These are phyloP conservation scores for Acrocyrtus sp. DNA, from an alignment of 2,888 invertebrate genomes.

Conservation along the genomic window DNA sequence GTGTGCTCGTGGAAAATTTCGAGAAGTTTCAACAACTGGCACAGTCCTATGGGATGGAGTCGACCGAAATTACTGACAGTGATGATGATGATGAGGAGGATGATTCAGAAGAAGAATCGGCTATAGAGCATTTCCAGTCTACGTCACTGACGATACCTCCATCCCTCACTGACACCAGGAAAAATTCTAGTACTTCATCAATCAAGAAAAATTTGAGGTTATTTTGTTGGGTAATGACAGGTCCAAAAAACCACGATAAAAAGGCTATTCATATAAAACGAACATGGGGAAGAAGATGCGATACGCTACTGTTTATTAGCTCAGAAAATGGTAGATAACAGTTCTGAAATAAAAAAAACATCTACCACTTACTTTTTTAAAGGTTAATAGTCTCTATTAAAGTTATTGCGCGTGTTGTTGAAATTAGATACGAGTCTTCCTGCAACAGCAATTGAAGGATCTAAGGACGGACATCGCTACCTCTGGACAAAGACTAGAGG, in stretches of 20 bases:
- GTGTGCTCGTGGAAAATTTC: no score
- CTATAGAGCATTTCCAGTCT: no score
- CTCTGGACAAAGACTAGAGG: constrained; percentile 94
- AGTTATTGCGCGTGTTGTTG: neutral
- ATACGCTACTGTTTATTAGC: constrained; percentile 87
- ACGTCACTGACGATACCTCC: no score
- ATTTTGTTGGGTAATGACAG: constrained; percentile 97
- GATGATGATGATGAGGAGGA: no score
- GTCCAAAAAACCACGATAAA: constrained; percentile 85
- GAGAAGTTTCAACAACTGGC: no score
- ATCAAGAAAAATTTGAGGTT: constrained; percentile 69
- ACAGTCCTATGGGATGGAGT: no score
- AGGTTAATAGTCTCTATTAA: no score
- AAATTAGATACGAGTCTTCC: constrained; percentile 77
- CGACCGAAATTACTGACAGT: no score
- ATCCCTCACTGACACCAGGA: neutral
- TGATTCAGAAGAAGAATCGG: no score
- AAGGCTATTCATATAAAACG: constrained; percentile 93
- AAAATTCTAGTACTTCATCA: neutral
- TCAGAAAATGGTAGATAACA: constrained; percentile 73
- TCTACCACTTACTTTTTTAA: no score
- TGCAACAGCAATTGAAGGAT: constrained; percentile 81
- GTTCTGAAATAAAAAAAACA: no score
- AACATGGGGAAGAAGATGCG: constrained; percentile 95
- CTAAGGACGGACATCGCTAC: constrained; percentile 83